Evolutionary conservation across 2,888 invertebrate genomes (phyloP), one percentile per base, ranked within the genome.

Genomic region (Temnothorax ravouxi): DNA sequence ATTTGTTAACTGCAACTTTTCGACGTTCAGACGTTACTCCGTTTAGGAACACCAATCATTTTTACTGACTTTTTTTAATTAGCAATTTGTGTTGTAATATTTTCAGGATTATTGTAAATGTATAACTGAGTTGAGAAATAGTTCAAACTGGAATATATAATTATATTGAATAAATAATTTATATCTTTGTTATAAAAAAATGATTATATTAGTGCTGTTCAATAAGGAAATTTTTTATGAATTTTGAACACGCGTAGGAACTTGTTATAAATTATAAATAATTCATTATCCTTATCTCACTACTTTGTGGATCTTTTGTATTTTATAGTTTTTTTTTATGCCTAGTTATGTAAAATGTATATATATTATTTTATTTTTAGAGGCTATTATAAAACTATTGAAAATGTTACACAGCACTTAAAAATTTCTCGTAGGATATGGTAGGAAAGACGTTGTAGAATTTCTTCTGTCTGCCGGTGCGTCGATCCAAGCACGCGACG

Each of bases 391-490:
- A 66, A 66, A 25, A 3, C 9, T 66, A 21, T 25, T 11, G 29
- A 71, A 67, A 67, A n/a, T 6, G 25, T 13, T n/a, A 74, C 1
- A 44, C 34, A 38, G 11, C 2, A 80, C 90, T 86, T 41, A 5
- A 62, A 62, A 52, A 66, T 61, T 11, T n/a, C 3, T 13, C 9
- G 9, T 94, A 99, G 99, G 99, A 85, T 99, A 99, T 94, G 99
- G 99, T 9, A 97, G 99, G 91, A 96, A 98, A 91, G 99, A 99
- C 95, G 99, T 99, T 21, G 99, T 99, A 21, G 99, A 99, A 94
- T 97, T 98, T 93, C 96, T 99, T 3, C 96, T 99, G 85, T 96
- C 97, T 13, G 97, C 97, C 83, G 99, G 99, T n/a, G 99, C 99
- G 59, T 98, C 98, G 25, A 98, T 99, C 80, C 98, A 99, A 95